Conservation (phyloP, 2,797 vertebrate genomes). For the Notamacropus eugenii region DNA sequence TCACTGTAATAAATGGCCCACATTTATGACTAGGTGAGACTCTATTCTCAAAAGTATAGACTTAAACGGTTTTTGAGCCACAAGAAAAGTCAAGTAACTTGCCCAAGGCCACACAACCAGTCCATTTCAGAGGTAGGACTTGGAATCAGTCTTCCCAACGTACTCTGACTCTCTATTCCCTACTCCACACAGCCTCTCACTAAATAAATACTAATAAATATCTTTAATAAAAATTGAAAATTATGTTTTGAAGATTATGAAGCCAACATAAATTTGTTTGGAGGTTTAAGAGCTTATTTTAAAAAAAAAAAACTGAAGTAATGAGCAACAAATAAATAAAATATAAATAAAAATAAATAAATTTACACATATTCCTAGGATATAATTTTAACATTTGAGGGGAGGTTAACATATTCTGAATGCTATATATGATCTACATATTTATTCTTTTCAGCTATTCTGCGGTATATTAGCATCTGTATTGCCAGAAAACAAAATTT, state of each 20-base stretch:
- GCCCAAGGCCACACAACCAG: neutral
- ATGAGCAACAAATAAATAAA: neutral
- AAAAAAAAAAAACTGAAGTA: neutral
- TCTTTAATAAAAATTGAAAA: neutral
- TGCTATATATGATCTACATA: slow-evolving; percentile 61
- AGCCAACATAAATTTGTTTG: neutral
- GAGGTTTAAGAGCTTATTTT: neutral
- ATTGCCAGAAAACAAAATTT: slow-evolving; percentile 78
- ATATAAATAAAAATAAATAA: slow-evolving; percentile 4
- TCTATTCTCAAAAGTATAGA: neutral
- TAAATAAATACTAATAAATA: neutral
- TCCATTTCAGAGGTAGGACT: neutral
- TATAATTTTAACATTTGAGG: slow-evolving; percentile 61
- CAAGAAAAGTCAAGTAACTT: neutral
- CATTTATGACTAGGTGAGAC: neutral
- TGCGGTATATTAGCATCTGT: slow-evolving; percentile 71
- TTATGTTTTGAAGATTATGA: neutral
- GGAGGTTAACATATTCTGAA: slow-evolving; percentile 58
- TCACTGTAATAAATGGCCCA: neutral
- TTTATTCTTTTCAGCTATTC: slow-evolving; percentile 71
- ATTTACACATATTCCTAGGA: slow-evolving; percentile 25
- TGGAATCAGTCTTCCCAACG: neutral
- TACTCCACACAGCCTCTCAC: neutral
- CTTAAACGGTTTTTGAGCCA: neutral
- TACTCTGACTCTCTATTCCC: neutral